These are phyloP conservation scores for Pangasius krempfi DNA, from an alignment of 2,797 vertebrate species.

Conservation along the genomic window DNA sequence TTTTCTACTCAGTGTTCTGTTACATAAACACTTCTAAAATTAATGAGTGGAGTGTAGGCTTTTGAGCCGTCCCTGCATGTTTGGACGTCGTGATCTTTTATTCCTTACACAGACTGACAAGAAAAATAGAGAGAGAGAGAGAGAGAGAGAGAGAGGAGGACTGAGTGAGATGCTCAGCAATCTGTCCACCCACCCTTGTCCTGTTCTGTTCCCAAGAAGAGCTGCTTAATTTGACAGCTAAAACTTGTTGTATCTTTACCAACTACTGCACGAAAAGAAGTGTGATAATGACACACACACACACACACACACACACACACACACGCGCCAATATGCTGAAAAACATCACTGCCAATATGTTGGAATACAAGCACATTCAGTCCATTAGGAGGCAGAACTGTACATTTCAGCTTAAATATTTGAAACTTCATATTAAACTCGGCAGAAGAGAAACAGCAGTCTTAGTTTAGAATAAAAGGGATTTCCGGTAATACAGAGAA, in stretches of 20 bases:
- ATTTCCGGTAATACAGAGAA: background rate
- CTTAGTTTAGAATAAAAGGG: background rate
- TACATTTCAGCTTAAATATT: conserved; percentile 4
- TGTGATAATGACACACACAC: background rate
- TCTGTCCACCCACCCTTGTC: conserved; percentile 33
- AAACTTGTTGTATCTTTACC: conserved; percentile 27
- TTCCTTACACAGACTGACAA: background rate
- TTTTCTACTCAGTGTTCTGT: background rate
- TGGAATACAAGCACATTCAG: background rate
- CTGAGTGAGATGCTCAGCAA: conserved; percentile 34
- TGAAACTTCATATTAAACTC: conserved; percentile 1
- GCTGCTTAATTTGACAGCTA: conserved; percentile 39
- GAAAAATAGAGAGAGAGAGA: background rate
- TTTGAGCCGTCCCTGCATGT: conserved; percentile 17
- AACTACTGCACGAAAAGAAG: conserved; percentile 7
- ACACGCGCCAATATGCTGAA: background rate
- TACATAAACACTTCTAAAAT: conserved; percentile 3
- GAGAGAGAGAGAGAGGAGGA: background rate
- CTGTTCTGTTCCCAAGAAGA: conserved; percentile 29
- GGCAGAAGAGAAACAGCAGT: background rate
- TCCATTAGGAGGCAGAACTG: background rate
- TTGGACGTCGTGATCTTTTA: conserved; percentile 36
- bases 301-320: conserved; percentile 28
- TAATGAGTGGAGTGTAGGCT: conserved; percentile 11
- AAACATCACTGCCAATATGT: background rate